Percentiles rank a stretch among this genome's conserved stretches.
Evolutionary conservation across 2,888 invertebrate genomes (phyloP).

Genomic region (Eupithecia exiguata): DNA sequence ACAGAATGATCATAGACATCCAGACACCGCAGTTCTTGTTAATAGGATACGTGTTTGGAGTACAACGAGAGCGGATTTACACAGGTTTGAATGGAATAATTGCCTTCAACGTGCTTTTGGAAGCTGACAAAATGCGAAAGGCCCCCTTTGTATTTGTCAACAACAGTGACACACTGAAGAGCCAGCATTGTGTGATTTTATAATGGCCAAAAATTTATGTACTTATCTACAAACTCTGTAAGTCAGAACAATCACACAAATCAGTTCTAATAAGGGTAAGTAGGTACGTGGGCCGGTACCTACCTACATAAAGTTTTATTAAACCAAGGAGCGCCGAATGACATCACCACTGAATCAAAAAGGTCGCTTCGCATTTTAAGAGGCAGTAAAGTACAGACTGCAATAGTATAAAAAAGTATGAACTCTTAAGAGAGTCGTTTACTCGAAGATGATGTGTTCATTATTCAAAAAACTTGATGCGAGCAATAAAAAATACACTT

Average conservation of each 20-base stretch:
- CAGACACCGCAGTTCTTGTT: neutral
- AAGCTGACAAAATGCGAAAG: neutral
- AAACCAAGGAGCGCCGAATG: constrained; percentile 56
- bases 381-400: constrained; percentile 41
- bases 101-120: neutral
- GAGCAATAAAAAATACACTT: neutral
- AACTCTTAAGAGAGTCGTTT: neutral
- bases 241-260: constrained; percentile 23
- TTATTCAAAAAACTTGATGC: neutral
- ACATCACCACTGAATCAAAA: constrained; percentile 60
- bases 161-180: neutral
- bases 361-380: constrained; percentile 41
- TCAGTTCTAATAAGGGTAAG: constrained; percentile 57
- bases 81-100: neutral
- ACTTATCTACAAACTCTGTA: constrained; percentile 2
- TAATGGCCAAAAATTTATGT: neutral
- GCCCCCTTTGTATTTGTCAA: neutral
- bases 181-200: neutral
- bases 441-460: neutral
- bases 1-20: neutral
- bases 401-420: constrained; percentile 10
- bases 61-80: neutral
- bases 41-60: neutral
- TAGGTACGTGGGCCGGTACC: constrained; percentile 51
- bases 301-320: constrained; percentile 42